Percentiles rank a stretch among this genome's conserved stretches.
phyloP scores from a whole-genome alignment of 2,797 vertebrate genomes.

The Melopsittacus undulatus region DNA sequence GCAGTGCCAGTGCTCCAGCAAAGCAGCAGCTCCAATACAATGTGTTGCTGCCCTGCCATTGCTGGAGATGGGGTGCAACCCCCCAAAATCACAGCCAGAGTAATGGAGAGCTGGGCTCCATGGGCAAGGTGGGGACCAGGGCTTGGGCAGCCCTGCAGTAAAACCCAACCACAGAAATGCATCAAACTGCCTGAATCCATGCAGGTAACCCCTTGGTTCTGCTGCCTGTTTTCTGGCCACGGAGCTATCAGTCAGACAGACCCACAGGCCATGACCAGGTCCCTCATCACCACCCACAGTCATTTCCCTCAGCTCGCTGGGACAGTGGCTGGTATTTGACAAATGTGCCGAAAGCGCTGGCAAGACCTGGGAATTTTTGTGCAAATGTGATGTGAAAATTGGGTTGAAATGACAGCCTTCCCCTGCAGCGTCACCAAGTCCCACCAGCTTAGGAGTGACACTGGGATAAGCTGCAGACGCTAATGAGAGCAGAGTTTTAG shows the following conservation, averaged over 20 bases:
- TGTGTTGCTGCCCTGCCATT: fast-evolving
- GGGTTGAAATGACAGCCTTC: conserved; percentile 63
- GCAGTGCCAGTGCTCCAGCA: fast-evolving
- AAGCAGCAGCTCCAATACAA: background rate
- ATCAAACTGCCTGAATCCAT: fast-evolving
- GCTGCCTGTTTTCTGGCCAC: background rate
- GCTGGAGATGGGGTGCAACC: fast-evolving
- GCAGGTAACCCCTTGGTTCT: background rate
- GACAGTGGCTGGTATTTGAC: background rate
- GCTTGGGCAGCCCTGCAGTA: background rate
- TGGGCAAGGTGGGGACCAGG: fast-evolving
- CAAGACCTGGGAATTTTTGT: conserved; percentile 29
- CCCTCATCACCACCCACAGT: background rate
- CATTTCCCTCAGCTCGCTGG: background rate
- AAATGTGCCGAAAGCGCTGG: background rate
- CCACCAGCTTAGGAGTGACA: conserved; percentile 50
- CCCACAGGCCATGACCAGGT: fast-evolving
- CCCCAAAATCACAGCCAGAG: fast-evolving
- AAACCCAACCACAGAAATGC: background rate
- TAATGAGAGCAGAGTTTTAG: conserved; percentile 64
- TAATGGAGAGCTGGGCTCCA: fast-evolving
- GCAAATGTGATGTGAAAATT: conserved; percentile 44
- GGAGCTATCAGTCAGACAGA: fast-evolving
- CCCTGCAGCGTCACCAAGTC: conserved; percentile 49
- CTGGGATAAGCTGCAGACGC: conserved; percentile 47